Conservation (phyloP, 2,113 vertebrate species). For the Ciconia boyciana region DNA sequence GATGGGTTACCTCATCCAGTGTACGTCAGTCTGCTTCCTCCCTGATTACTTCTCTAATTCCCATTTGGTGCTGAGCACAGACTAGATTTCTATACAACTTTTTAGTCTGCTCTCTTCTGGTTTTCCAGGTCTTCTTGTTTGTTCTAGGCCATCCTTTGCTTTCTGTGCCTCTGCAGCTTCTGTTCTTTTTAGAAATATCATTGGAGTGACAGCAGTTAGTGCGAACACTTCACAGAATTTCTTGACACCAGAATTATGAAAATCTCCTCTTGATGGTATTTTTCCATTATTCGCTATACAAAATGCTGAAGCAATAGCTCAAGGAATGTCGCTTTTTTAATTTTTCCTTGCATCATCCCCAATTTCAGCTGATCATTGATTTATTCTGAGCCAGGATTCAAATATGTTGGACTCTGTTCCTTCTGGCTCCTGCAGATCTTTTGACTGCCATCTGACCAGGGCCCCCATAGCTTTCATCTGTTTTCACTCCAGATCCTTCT, state of each 20-base stretch:
- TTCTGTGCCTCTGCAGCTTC: not conserved
- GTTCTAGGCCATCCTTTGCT: not conserved
- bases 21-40: not conserved
- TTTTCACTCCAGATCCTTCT: conserved; percentile 46
- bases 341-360: conserved; percentile 1
- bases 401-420: not conserved
- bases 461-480: conserved; percentile 43
- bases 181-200: not conserved
- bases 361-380: conserved; percentile 14
- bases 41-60: not conserved
- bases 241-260: not conserved
- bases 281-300: not conserved
- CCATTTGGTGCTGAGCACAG: not conserved
- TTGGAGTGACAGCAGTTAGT: not conserved
- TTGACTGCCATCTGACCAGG: conserved; percentile 49
- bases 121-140: not conserved
- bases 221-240: not conserved
- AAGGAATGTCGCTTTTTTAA: not conserved
- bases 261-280: not conserved
- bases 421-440: conserved; percentile 43
- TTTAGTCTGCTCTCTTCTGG: not conserved
- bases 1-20: not conserved
- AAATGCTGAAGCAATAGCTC: not conserved
- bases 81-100: not conserved
- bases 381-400: conserved; percentile 35